These are phyloP conservation scores for Drosophila atroscutellata DNA, from an alignment of 2,888 invertebrate species.

Conservation along the genomic window DNA sequence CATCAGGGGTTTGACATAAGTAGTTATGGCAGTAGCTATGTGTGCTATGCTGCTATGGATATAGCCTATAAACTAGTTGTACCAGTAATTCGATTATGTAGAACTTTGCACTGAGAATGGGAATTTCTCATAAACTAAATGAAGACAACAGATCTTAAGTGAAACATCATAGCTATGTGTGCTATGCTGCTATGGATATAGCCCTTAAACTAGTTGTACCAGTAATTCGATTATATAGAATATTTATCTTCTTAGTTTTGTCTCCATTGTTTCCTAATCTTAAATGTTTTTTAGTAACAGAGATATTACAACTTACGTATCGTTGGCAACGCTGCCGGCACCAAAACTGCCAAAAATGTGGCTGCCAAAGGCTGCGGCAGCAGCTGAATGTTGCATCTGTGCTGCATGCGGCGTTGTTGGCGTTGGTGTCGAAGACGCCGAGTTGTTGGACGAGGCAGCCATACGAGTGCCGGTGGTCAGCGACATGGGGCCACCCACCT, in stretches of 20 bases:
- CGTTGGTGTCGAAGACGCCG: slow-evolving; percentile 75
- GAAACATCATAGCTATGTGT: too few species aligned
- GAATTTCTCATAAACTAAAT: neutral
- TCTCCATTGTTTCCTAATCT: neutral
- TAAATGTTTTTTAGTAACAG: neutral
- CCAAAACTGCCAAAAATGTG: slow-evolving; percentile 88
- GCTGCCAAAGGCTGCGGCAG: slow-evolving; percentile 88
- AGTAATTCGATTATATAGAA: too few species aligned
- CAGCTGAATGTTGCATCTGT: slow-evolving; percentile 81
- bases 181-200: too few species aligned
- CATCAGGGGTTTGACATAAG: slow-evolving; percentile 7
- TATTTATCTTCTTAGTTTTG: neutral
- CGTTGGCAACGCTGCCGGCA: slow-evolving; percentile 80
- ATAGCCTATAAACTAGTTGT: slow-evolving; percentile 2
- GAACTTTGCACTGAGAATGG: neutral
- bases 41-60: slow-evolving; percentile 6
- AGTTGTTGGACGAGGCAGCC: slow-evolving; percentile 69
- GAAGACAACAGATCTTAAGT: neutral
- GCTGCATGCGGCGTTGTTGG: slow-evolving; percentile 73
- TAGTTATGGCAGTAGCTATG: slow-evolving; percentile 1
- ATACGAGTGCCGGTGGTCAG: slow-evolving; percentile 78
- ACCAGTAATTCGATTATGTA: slow-evolving; percentile 2
- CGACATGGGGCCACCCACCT: slow-evolving; percentile 85
- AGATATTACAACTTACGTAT: slow-evolving; percentile 85
- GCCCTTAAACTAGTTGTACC: too few species aligned